These are phyloP conservation scores for Tetragonula clypearis DNA, from an alignment of 1,140 invertebrate genomes.

Conservation along the genomic window DNA sequence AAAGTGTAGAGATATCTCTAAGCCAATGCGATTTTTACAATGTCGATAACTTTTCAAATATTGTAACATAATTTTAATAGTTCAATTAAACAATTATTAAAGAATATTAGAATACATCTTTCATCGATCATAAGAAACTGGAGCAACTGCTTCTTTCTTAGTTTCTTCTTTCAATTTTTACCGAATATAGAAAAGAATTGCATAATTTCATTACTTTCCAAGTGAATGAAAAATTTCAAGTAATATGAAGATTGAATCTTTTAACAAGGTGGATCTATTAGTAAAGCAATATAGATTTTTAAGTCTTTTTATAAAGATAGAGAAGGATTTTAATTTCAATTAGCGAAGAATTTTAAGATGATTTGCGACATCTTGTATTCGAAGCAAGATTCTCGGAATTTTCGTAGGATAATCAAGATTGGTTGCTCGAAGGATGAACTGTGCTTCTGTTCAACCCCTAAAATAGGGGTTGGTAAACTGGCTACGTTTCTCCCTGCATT, in stretches of 20 bases:
- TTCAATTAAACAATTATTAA: no score
- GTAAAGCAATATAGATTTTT: background rate
- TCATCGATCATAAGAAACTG: no score
- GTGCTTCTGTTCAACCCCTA: constrained; percentile 3
- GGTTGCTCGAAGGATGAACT: constrained; percentile 40
- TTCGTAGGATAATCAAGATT: constrained; percentile 45
- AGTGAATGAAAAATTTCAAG: no score
- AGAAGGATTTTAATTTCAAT: background rate
- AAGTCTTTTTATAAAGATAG: background rate
- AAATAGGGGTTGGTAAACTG: constrained; percentile 63
- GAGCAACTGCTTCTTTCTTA: no score
- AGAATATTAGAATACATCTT: no score
- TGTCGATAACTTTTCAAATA: background rate
- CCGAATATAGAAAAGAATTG: no score
- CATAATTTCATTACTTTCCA: no score
- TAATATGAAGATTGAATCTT: no score
- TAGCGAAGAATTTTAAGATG: background rate
- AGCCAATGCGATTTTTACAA: no score
- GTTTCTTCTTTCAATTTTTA: no score
- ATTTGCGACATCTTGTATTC: constrained; percentile 26
- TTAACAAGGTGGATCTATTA: no score
- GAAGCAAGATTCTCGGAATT: background rate
- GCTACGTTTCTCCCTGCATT: constrained; percentile 71
- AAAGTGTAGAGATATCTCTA: background rate
- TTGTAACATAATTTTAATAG: background rate